Evolutionary conservation across 2,797 vertebrate genomes (phyloP).

Genomic region (Pelochelys cantorii): DNA sequence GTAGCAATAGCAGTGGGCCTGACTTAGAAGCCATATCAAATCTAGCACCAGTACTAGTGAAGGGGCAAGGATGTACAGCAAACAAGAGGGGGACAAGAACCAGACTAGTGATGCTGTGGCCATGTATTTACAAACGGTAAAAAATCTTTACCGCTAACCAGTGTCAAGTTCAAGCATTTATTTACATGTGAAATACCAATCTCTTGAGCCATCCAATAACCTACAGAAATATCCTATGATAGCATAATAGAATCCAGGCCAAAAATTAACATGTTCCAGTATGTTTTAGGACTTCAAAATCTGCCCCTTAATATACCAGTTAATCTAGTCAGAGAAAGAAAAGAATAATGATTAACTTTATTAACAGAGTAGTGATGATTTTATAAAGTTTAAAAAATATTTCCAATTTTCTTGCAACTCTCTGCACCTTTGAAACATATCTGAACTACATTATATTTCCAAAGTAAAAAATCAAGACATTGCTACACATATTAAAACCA

Average conservation of each 20-base stretch:
- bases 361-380: neutral
- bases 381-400: slow-evolving; percentile 5
- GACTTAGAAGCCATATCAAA: neutral
- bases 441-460: neutral
- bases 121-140: neutral
- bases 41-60: neutral
- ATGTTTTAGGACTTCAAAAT: slow-evolving; percentile 32
- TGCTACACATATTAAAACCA: slow-evolving; percentile 3
- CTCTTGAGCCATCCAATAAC: neutral
- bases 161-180: neutral
- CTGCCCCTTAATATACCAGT: neutral
- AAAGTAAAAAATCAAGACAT: neutral
- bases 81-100: neutral
- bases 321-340: neutral
- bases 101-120: neutral
- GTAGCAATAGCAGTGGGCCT: neutral
- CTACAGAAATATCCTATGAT: neutral
- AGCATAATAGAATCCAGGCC: slow-evolving; percentile 15
- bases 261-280: slow-evolving; percentile 47
- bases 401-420: slow-evolving; percentile 3
- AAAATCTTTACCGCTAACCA: neutral
- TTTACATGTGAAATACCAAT: neutral
- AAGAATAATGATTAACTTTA: slow-evolving; percentile 11
- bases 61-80: neutral
- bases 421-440: neutral